Base-by-base conservation (phyloP, 2,888 invertebrate genomes). In the Anoncus sp. region DNA sequence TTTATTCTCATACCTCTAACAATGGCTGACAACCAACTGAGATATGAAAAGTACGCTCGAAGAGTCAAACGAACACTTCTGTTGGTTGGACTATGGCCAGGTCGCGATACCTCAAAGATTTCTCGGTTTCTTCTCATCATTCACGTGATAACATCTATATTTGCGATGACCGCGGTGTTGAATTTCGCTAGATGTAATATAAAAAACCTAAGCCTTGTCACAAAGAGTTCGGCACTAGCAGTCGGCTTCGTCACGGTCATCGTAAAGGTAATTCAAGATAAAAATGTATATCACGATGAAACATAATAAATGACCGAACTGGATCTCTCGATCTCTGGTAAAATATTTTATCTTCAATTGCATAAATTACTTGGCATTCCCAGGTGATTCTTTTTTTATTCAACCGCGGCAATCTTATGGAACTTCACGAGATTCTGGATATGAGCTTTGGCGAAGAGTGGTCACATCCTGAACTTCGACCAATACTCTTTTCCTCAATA, bases 41-140 rank as follows among this genome's bases (percentile, higher is more conserved):
- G 72, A 53, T 81, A 79, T 45, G 51, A 71, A 49, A 55, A 65
- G n/a, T 81, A 75, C 40, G 67, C 49, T 45, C 47, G 47, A 1
- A 22, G 45, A 16, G 35, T 81, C 12, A 71, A 76, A 62, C 59
- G 70, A n/a, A 53, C 79, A 31, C 35, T 75, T 22, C 45, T 75
- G 7, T 45, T 73, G 10, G 62, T 66, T 10, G 81, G 81, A 51
- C 66, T 81, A 45, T 81, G 81, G 81, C 80, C 81, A 14, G 73
- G 62, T 45, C 77, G 31, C n/a, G 63, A 35, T 2, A 43, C 62
- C 9, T 73, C 55, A 16, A 63, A 55, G 10, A 9, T 62, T 3
- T 72, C 38, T n/a, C 49, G 16, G 12, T 43, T 43, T 2, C 1
- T 77, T 2, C 43, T 49, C 18, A 16, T 69, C 16, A 7, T 74